A percentile compares a stretch with the other conserved stretches of the same genome.
Conservation (phyloP, 2,113 vertebrate species). For the Pavo muticus region DNA sequence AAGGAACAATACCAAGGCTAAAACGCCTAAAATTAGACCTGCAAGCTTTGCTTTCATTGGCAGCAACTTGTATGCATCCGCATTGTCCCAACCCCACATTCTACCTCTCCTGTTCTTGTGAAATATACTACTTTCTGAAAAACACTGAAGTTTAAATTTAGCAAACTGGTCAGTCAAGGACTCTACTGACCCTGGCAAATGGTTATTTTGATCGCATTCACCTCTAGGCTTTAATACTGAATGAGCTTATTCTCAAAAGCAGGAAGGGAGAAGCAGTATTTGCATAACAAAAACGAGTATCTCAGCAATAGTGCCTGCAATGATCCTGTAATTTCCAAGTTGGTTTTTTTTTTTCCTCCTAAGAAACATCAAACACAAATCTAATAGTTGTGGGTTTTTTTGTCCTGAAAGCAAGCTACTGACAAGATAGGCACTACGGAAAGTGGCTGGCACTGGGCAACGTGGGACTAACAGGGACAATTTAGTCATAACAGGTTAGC, state of each 20-base stretch:
- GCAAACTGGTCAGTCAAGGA: slow-evolving; percentile 18
- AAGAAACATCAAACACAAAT: not conserved
- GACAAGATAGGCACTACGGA: not conserved
- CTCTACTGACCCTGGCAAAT: not conserved
- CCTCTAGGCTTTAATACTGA: slow-evolving; percentile 11
- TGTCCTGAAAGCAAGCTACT: not conserved
- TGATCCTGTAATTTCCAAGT: not conserved
- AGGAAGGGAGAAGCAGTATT: not conserved
- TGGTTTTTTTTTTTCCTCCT: rapidly evolving
- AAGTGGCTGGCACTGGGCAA: not conserved
- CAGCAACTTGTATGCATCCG: not conserved
- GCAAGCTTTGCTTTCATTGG: slow-evolving; percentile 68
- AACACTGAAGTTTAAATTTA: slow-evolving; percentile 47
- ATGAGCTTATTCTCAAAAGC: slow-evolving; percentile 11
- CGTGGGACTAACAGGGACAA: slow-evolving; percentile 2
- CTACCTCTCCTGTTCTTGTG: slow-evolving; percentile 26
- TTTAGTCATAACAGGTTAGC: slow-evolving; percentile 8
- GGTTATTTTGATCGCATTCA: not conserved
- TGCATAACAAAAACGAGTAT: slow-evolving; percentile 14
- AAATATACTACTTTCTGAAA: slow-evolving; percentile 28
- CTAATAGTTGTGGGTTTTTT: not conserved
- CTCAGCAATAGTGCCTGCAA: slow-evolving; percentile 30
- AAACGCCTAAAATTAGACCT: slow-evolving; percentile 78
- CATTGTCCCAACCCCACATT: slow-evolving; percentile 13
- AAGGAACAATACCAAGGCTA: slow-evolving; percentile 76